Percentiles rank a stretch among this genome's conserved stretches.
These are phyloP conservation scores for Chionodraco myersi DNA, from an alignment of 2,113 vertebrate species.

Conservation along the genomic window DNA sequence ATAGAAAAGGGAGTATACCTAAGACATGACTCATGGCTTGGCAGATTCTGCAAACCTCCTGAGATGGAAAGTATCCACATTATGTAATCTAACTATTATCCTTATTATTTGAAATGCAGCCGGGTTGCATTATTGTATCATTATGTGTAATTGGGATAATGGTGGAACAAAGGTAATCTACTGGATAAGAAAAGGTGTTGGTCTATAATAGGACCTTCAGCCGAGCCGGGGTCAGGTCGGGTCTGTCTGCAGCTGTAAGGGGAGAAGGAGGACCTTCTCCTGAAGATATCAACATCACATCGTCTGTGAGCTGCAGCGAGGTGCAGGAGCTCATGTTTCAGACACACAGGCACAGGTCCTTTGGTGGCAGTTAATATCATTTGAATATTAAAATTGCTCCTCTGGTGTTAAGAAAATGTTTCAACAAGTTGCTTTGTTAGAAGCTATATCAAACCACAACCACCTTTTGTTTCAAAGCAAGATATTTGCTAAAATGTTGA, in stretches of 20 bases:
- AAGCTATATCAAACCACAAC: neutral
- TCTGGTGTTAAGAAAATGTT: neutral
- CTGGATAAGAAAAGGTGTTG: neutral
- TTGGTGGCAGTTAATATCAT: neutral
- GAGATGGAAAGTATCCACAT: neutral
- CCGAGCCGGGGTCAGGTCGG: neutral
- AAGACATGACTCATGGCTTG: neutral
- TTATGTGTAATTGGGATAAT: neutral
- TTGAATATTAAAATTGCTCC: neutral
- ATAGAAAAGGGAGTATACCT: neutral
- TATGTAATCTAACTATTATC: neutral
- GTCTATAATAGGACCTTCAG: neutral
- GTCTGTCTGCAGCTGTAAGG: slow-evolving; percentile 22
- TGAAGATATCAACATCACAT: neutral
- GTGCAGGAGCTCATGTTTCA: slow-evolving; percentile 14
- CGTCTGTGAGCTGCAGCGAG: neutral
- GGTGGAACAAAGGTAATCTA: neutral
- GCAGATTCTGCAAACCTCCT: neutral
- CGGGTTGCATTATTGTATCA: neutral
- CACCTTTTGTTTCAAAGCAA: neutral
- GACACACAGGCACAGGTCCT: neutral
- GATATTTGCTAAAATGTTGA: too few relatives aligned
- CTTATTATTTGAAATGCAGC: neutral
- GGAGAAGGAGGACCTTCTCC: slow-evolving; percentile 17
- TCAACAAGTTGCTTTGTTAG: neutral